These are phyloP conservation scores for Noctilio leporinus DNA, from an alignment of 2,113 vertebrate species.

Conservation along the genomic window DNA sequence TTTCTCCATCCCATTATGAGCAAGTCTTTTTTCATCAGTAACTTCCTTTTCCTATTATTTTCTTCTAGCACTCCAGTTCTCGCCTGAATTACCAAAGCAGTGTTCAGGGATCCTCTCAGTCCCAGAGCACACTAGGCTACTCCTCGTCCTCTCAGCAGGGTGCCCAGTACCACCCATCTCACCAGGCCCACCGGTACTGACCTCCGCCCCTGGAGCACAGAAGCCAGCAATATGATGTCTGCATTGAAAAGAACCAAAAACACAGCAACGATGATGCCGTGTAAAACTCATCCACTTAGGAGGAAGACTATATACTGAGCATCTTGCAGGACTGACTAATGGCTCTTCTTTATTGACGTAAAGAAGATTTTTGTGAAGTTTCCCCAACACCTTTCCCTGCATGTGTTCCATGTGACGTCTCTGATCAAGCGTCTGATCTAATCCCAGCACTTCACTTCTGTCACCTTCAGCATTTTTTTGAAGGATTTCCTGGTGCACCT, in stretches of 20 bases:
- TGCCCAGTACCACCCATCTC: slow-evolving; percentile 91
- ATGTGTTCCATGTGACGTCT: slow-evolving; percentile 80
- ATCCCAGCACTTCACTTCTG: slow-evolving; percentile 84
- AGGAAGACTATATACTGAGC: slow-evolving; percentile 69
- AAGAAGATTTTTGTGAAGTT: slow-evolving; percentile 77
- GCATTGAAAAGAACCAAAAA: slow-evolving; percentile 83
- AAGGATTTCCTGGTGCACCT: slow-evolving; percentile 86
- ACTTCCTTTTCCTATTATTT: slow-evolving; percentile 15
- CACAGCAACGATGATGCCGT: slow-evolving; percentile 66
- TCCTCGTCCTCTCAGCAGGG: slow-evolving; percentile 95
- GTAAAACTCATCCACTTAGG: slow-evolving; percentile 48
- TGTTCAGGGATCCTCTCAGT: slow-evolving; percentile 93
- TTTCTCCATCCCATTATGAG: rapidly evolving
- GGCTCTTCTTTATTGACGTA: slow-evolving; percentile 68
- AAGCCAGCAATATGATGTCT: slow-evolving; percentile 82
- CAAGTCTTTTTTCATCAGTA: not conserved
- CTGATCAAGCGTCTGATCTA: slow-evolving; percentile 77
- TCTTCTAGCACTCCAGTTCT: slow-evolving; percentile 90
- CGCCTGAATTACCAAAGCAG: slow-evolving; percentile 99
- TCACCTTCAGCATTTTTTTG: slow-evolving; percentile 80
- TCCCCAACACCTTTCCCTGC: slow-evolving; percentile 72
- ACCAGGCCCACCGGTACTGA: slow-evolving; percentile 96
- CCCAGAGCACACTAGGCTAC: slow-evolving; percentile 95
- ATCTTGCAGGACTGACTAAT: slow-evolving; percentile 39
- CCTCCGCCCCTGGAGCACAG: slow-evolving; percentile 56